These are phyloP conservation scores for Leuciscus waleckii DNA, from an alignment of 2,797 vertebrate genomes.

Conservation along the genomic window DNA sequence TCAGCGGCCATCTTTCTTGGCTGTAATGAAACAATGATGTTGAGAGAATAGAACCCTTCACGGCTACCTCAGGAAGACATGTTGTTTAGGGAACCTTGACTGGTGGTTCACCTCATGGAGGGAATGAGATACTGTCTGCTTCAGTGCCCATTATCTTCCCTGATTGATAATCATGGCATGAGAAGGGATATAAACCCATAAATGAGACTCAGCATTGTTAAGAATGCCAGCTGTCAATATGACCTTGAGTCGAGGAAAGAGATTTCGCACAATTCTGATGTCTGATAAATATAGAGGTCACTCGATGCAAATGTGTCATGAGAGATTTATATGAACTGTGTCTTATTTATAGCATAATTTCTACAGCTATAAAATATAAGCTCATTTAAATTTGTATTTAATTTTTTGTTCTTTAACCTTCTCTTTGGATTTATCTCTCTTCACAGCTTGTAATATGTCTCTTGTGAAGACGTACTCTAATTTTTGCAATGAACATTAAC, in stretches of 20 bases:
- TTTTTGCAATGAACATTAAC: slow-evolving; percentile 32
- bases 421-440: neutral
- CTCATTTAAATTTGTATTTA: neutral
- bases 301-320: neutral
- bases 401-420: too few relatives aligned
- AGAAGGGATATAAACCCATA: slow-evolving; percentile 73
- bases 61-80: neutral
- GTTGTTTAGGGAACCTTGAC: slow-evolving; percentile 73
- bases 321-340: neutral
- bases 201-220: slow-evolving; percentile 70
- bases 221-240: slow-evolving; percentile 71
- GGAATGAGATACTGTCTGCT: slow-evolving; percentile 75
- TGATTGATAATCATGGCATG: slow-evolving; percentile 81
- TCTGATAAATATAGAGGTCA: slow-evolving; percentile 13
- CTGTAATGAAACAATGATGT: slow-evolving; percentile 19
- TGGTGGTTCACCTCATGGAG: slow-evolving; percentile 74
- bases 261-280: slow-evolving; percentile 32
- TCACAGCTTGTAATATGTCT: neutral
- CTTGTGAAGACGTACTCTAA: neutral
- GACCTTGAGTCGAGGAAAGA: slow-evolving; percentile 73
- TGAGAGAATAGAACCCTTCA: neutral
- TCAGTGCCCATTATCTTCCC: slow-evolving; percentile 77
- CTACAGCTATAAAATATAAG: neutral
- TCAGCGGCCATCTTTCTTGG: slow-evolving; percentile 42
- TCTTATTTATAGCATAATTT: neutral